Evolutionary conservation across 2,113 vertebrate genomes (phyloP).

Genomic region (Percopsis transmontana): DNA sequence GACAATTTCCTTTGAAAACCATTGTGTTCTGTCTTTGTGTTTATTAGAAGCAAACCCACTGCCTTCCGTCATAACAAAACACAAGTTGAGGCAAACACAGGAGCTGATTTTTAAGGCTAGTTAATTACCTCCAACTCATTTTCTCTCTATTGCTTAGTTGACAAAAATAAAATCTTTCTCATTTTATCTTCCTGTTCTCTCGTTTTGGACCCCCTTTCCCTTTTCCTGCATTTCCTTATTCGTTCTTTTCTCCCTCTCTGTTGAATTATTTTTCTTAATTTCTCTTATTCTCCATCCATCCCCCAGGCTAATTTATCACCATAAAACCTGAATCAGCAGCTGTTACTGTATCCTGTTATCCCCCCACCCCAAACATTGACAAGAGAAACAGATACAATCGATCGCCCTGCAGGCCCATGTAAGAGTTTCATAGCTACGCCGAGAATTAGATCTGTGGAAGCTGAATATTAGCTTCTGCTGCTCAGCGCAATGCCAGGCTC

Average conservation of each 20-base stretch:
- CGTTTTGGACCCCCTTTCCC: conserved; percentile 17
- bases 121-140: too few relatives aligned
- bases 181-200: conserved; percentile 5
- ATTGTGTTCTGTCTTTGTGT: too few relatives aligned
- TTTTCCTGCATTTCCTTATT: neutral
- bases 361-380: conserved; percentile 25
- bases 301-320: conserved; percentile 37
- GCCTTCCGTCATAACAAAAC: too few relatives aligned
- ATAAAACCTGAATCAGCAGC: conserved; percentile 49
- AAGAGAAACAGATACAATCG: conserved; percentile 50
- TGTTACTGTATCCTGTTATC: conserved; percentile 27
- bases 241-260: neutral
- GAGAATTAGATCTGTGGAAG: conserved; percentile 47
- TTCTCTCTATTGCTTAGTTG: too few relatives aligned
- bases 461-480: conserved; percentile 36
- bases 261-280: neutral
- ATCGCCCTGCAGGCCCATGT: conserved; percentile 36
- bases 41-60: too few relatives aligned
- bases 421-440: conserved; percentile 36
- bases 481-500: conserved; percentile 11
- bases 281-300: conserved; percentile 9
- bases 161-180: neutral
- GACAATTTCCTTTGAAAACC: too few relatives aligned
- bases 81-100: too few relatives aligned
- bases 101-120: too few relatives aligned